Conservation (phyloP, 2,888 invertebrate species). For the Drosophila longiperda region DNA sequence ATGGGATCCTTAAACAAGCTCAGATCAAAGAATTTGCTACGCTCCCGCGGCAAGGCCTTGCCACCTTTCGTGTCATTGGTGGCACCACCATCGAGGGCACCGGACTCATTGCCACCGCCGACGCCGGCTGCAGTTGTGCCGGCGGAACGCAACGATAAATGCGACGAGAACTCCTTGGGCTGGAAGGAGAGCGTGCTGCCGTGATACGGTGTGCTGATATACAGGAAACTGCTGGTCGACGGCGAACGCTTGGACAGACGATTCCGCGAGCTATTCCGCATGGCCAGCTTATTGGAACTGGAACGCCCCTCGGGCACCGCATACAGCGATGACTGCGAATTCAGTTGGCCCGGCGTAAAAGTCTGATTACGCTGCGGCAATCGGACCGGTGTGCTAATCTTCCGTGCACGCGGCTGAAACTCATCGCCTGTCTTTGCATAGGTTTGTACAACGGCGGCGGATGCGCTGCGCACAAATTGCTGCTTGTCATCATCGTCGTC, state of each 20-base stretch:
- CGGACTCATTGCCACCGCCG: slow-evolving; percentile 42
- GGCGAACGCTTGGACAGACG: slow-evolving; percentile 89
- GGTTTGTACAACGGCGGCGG: slow-evolving; percentile 89
- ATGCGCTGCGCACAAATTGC: slow-evolving; percentile 89
- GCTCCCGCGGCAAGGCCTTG: slow-evolving; percentile 34
- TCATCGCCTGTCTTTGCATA: slow-evolving; percentile 85
- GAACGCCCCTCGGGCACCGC: slow-evolving; percentile 89
- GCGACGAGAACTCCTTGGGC: slow-evolving; percentile 91
- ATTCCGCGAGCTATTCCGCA: slow-evolving; percentile 82
- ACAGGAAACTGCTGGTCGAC: slow-evolving; percentile 93
- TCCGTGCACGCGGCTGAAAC: slow-evolving; percentile 86
- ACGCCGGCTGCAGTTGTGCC: slow-evolving; percentile 85
- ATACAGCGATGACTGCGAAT: slow-evolving; percentile 88
- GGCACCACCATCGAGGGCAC: slow-evolving; percentile 68
- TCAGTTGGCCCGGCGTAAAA: slow-evolving; percentile 86
- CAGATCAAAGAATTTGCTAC: slow-evolving; percentile 90
- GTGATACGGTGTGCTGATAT: slow-evolving; percentile 93
- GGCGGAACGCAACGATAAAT: slow-evolving; percentile 90
- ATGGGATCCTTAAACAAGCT: slow-evolving; percentile 91
- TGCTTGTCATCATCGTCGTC: slow-evolving; percentile 76
- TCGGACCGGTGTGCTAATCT: slow-evolving; percentile 88
- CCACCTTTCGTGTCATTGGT: slow-evolving; percentile 32
- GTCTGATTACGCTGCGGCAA: slow-evolving; percentile 85
- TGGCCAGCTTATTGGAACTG: slow-evolving; percentile 76
- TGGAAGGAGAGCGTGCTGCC: slow-evolving; percentile 93